Conservation (phyloP, 92 coral and sea anemone genomes). For the Palythoa grandiflora region DNA sequence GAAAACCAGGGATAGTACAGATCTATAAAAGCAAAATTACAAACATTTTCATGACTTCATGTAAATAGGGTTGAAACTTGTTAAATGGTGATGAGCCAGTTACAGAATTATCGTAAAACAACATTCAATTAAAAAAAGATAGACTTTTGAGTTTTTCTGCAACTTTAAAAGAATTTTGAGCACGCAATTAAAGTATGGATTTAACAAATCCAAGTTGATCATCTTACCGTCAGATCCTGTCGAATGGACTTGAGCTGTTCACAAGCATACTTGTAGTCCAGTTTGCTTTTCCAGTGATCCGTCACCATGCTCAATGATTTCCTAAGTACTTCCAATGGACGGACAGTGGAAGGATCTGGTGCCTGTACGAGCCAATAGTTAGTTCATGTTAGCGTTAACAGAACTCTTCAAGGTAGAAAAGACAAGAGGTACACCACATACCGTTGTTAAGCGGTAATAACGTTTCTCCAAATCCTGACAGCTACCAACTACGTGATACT, state of each 20-base stretch:
- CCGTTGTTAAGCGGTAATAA: constrained; percentile 88
- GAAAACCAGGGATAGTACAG: too few relatives aligned
- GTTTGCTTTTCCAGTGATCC: constrained; percentile 86
- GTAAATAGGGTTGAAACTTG: too few relatives aligned
- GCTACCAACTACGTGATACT: constrained; percentile 95
- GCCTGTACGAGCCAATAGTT: constrained; percentile 57
- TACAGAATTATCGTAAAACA: too few relatives aligned
- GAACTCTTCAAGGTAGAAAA: not conserved
- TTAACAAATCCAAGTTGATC: not conserved
- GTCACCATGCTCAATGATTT: constrained; percentile 89
- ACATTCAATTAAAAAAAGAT: too few relatives aligned
- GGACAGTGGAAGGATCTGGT: constrained; percentile 97
- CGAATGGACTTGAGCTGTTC: constrained; percentile 96
- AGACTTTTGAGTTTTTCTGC: too few relatives aligned
- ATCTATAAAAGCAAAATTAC: too few relatives aligned
- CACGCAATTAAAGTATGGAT: too few relatives aligned
- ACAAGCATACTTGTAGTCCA: constrained; percentile 89
- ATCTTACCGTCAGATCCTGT: constrained; percentile 93
- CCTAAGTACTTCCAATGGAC: constrained; percentile 84
- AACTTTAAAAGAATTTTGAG: too few relatives aligned
- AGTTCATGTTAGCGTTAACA: not conserved
- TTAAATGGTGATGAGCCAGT: too few relatives aligned
- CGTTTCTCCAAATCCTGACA: constrained; percentile 90
- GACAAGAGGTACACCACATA: constrained; percentile 47
- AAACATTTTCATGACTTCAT: too few relatives aligned